phyloP scores from a whole-genome alignment of 2,797 vertebrate species.

The Numenius phaeopus region DNA sequence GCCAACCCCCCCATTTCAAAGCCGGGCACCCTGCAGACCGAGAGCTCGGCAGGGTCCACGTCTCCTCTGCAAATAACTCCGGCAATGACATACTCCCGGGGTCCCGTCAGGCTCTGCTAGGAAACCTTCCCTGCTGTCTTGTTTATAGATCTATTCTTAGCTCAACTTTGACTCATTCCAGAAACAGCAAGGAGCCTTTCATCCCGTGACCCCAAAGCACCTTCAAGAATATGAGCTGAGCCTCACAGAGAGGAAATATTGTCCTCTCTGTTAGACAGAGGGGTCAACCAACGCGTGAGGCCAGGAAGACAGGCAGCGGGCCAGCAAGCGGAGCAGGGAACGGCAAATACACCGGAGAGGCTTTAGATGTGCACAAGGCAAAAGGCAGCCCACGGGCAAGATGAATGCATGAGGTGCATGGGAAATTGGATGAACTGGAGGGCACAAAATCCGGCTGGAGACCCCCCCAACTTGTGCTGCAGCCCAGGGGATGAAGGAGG shows the following conservation, averaged over 20 bases:
- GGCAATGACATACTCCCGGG: background rate
- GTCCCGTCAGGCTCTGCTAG: background rate
- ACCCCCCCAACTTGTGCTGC: background rate
- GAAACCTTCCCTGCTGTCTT: conserved; percentile 37
- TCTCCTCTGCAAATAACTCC: background rate
- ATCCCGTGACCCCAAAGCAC: conserved; percentile 14
- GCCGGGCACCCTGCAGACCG: background rate
- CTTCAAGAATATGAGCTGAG: conserved; percentile 14
- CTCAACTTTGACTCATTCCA: conserved; percentile 35
- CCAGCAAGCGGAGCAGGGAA: background rate
- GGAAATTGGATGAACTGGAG: accelerated
- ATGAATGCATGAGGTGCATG: background rate
- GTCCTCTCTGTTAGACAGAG: background rate
- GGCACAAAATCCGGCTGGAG: background rate
- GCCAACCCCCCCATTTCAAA: background rate
- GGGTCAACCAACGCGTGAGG: background rate
- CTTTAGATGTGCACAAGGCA: background rate
- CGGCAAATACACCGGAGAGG: background rate
- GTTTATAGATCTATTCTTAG: conserved; percentile 61
- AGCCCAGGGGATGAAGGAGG: background rate
- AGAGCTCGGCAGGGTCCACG: background rate
- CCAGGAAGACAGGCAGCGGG: background rate
- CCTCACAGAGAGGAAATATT: background rate
- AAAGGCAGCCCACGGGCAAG: background rate
- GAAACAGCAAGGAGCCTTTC: conserved; percentile 61